These are phyloP conservation scores for Pteruthius melanotis DNA, from an alignment of 2,113 vertebrate species.

Conservation along the genomic window DNA sequence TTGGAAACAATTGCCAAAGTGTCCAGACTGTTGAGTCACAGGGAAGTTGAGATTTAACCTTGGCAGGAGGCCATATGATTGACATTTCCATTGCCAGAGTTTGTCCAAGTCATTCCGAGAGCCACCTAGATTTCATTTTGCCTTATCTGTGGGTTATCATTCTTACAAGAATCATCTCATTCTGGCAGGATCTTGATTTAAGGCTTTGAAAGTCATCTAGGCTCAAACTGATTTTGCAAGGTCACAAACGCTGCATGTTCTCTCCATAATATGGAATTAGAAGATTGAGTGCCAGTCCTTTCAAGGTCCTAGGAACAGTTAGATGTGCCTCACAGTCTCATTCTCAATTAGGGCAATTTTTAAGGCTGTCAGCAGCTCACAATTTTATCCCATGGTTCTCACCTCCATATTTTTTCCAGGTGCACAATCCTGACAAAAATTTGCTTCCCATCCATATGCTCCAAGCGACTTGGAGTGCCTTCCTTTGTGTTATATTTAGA, in stretches of 20 bases:
- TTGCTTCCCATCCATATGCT: background rate
- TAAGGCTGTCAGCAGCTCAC: slow-evolving; percentile 38
- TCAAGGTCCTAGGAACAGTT: slow-evolving; percentile 22
- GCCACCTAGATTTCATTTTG: slow-evolving; percentile 65
- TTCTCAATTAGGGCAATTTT: slow-evolving; percentile 52
- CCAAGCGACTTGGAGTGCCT: background rate
- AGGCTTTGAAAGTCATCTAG: slow-evolving; percentile 61
- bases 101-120: slow-evolving; percentile 60
- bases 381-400: background rate
- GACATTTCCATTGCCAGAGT: slow-evolving; percentile 66
- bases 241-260: slow-evolving; percentile 51
- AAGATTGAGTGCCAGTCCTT: slow-evolving; percentile 38
- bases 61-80: slow-evolving; percentile 60
- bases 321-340: slow-evolving; percentile 26
- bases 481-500: background rate
- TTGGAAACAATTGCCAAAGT: slow-evolving; percentile 43
- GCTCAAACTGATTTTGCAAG: slow-evolving; percentile 73
- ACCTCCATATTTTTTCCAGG: slow-evolving; percentile 35
- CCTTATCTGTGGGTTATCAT: slow-evolving; percentile 71
- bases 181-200: slow-evolving; percentile 73
- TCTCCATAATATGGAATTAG: slow-evolving; percentile 48
- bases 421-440: background rate
- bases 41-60: slow-evolving; percentile 61
- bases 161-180: slow-evolving; percentile 66
- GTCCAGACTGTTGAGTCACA: slow-evolving; percentile 26